Evolutionary conservation across 2,113 vertebrate genomes (phyloP).

Genomic region (zebrafish (Danio rerio)): DNA sequence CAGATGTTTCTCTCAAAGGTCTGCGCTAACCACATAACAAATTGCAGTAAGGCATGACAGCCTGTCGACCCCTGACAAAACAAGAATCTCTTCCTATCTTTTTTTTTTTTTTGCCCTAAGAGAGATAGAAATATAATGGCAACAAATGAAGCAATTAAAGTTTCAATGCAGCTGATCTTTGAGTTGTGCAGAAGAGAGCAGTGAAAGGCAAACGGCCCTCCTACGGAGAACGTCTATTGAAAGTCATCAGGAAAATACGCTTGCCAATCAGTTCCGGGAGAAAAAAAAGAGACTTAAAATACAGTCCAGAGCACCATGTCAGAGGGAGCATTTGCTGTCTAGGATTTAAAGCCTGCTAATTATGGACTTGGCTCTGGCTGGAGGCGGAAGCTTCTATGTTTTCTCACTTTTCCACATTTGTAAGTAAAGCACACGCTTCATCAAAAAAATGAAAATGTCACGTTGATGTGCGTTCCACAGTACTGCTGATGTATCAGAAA

Average conservation of each 20-base stretch:
- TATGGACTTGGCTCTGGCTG: constrained; percentile 63
- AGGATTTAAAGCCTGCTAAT: constrained; percentile 71
- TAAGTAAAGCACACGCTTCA: constrained; percentile 30
- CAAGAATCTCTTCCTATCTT: constrained; percentile 61
- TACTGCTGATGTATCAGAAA: constrained; percentile 61
- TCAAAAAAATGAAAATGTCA: not conserved
- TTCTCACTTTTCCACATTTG: constrained; percentile 57
- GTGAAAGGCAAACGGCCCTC: constrained; percentile 59
- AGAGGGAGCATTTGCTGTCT: constrained; percentile 68
- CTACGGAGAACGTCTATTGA: constrained; percentile 67
- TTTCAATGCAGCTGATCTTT: constrained; percentile 62
- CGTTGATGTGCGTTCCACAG: constrained; percentile 41
- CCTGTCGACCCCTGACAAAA: constrained; percentile 63
- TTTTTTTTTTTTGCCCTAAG: constrained; percentile 2
- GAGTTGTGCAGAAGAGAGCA: constrained; percentile 63
- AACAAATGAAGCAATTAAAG: constrained; percentile 67
- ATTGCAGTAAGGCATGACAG: constrained; percentile 66
- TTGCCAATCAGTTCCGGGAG: constrained; percentile 67
- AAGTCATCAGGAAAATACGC: constrained; percentile 69
- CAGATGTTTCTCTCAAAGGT: constrained; percentile 79
- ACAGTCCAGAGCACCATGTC: constrained; percentile 66
- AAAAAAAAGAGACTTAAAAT: constrained; percentile 61
- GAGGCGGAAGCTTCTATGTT: constrained; percentile 51
- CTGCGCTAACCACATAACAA: constrained; percentile 62
- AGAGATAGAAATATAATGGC: constrained; percentile 59